Percentiles rank a stretch among this genome's conserved stretches.
Evolutionary conservation across 2,113 vertebrate genomes (phyloP).

Genomic region (Catharus fuscescens): DNA sequence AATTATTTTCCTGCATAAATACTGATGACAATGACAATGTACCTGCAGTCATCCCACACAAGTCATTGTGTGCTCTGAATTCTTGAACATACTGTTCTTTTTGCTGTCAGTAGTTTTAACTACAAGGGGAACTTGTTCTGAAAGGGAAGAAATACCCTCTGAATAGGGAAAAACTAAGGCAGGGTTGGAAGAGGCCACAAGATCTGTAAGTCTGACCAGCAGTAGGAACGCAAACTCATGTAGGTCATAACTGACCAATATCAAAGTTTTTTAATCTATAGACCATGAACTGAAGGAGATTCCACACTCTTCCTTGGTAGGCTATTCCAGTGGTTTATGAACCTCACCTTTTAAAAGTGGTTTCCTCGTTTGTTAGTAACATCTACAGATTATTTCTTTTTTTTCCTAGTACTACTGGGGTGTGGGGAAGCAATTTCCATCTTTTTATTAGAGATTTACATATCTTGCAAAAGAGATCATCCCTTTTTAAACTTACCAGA

Average conservation of each 20-base stretch:
- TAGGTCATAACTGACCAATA: background rate
- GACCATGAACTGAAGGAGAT: background rate
- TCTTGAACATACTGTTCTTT: background rate
- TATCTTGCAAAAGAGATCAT: background rate
- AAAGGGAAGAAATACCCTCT: background rate
- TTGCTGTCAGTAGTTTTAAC: background rate
- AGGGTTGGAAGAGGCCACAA: background rate
- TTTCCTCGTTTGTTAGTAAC: background rate
- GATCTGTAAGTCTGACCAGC: background rate
- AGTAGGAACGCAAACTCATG: background rate
- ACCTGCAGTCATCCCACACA: conserved; percentile 33
- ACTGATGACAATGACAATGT: background rate
- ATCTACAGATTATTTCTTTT: background rate
- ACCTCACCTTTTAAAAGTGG: background rate
- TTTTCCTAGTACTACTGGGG: background rate
- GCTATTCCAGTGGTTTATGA: background rate
- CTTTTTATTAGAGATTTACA: background rate
- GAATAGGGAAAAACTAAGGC: background rate
- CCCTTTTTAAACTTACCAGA: background rate
- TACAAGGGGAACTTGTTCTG: background rate
- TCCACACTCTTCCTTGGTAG: background rate
- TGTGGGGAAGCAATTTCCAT: background rate
- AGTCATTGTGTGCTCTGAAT: conserved; percentile 3
- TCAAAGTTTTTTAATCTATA: background rate
- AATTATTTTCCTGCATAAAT: background rate